These are phyloP conservation scores for Glyptemys insculpta DNA, from an alignment of 2,797 vertebrate species.

Conservation along the genomic window DNA sequence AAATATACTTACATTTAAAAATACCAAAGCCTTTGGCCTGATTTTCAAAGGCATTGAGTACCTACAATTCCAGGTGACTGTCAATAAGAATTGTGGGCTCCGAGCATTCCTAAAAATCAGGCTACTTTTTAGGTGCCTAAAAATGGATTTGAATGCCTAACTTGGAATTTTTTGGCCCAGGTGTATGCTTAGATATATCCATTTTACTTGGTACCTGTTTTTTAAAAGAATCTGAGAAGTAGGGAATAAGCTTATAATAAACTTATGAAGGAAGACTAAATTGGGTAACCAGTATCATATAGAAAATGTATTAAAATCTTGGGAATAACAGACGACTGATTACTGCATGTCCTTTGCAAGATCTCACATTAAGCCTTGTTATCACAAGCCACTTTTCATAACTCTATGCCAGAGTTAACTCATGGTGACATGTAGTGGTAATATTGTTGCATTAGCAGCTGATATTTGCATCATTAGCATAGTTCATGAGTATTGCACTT, in stretches of 20 bases:
- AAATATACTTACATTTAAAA: background rate
- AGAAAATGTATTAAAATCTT: background rate
- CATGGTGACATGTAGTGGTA: background rate
- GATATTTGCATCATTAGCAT: background rate
- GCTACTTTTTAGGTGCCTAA: background rate
- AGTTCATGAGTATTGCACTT: background rate
- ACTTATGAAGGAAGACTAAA: background rate
- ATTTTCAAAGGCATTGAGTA: background rate
- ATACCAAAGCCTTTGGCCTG: background rate
- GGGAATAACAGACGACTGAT: background rate
- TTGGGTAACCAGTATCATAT: background rate
- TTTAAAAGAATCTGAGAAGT: background rate
- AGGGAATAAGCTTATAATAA: background rate
- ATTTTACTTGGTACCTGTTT: background rate
- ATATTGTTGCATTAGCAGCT: background rate
- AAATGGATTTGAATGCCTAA: background rate
- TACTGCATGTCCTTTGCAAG: background rate
- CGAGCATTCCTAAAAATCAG: background rate
- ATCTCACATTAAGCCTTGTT: background rate
- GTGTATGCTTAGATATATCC: background rate
- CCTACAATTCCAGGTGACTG: background rate
- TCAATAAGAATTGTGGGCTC: background rate
- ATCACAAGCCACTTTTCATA: accelerated
- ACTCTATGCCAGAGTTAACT: background rate
- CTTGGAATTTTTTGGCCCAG: background rate